Conservation (phyloP, 2,888 invertebrate species). For the Tholera decimalis region DNA sequence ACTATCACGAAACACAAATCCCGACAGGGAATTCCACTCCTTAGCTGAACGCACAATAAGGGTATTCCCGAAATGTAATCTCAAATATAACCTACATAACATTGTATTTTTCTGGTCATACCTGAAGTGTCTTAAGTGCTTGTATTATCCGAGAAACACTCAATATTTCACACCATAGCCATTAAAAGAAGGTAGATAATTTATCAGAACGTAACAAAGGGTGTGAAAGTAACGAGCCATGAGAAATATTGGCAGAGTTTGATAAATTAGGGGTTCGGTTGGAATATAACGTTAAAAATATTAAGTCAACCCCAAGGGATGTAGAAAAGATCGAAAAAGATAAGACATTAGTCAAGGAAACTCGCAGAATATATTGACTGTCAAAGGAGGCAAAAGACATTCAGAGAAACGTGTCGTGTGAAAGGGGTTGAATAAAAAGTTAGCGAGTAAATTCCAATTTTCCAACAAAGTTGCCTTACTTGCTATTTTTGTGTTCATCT, state of each 20-base stretch:
- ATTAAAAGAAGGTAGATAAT: conserved; percentile 45
- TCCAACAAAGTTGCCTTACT: conserved; percentile 3
- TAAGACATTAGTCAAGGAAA: conserved; percentile 34
- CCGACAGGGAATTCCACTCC: too few species aligned
- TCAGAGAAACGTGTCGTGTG: conserved; percentile 19
- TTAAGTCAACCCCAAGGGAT: conserved; percentile 34
- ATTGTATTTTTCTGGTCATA: not conserved
- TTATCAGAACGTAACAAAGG: conserved; percentile 39
- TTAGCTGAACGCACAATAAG: too few species aligned
- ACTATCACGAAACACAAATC: too few species aligned
- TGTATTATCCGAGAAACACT: conserved; percentile 32
- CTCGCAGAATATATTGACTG: conserved; percentile 31
- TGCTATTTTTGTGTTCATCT: not conserved
- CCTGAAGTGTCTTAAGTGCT: conserved; percentile 30
- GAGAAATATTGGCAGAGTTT: conserved; percentile 47
- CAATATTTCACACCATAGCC: conserved; percentile 45
- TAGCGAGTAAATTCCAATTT: conserved; percentile 19
- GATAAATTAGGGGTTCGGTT: conserved; percentile 50
- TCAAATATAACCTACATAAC: not conserved
- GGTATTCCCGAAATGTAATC: too few species aligned
- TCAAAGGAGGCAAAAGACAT: conserved; percentile 29
- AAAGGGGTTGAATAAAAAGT: conserved; percentile 24
- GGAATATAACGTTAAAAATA: conserved; percentile 48
- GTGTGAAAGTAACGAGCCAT: not conserved
- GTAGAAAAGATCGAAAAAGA: conserved; percentile 35